Evolutionary conservation across 2,797 vertebrate genomes (phyloP).

Genomic region (Selene dorsalis): DNA sequence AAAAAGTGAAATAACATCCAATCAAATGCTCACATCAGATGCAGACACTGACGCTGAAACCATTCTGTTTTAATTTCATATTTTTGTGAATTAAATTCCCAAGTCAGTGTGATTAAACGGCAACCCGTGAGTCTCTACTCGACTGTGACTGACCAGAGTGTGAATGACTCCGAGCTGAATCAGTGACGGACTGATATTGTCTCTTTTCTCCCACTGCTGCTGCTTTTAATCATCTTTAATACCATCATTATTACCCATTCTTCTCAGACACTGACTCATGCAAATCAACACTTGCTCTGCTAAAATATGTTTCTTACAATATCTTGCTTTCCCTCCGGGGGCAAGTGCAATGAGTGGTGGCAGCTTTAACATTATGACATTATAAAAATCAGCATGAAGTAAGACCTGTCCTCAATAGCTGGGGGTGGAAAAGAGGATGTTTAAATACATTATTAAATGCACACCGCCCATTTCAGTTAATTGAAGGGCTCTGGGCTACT

Average conservation of each 20-base stretch:
- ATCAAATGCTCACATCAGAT: no score
- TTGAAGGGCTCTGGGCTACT: conserved; percentile 44
- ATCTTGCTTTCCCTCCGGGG: conserved; percentile 23
- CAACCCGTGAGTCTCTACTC: background rate
- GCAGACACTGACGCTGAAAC: no score
- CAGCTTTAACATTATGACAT: conserved; percentile 47
- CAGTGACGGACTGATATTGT: background rate
- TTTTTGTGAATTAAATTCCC: no score
- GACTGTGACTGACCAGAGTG: background rate
- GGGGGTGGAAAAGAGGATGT: conserved; percentile 32
- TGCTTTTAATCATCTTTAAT: conserved; percentile 21
- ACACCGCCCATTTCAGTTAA: conserved; percentile 49
- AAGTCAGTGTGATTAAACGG: no score
- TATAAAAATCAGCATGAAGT: conserved; percentile 45
- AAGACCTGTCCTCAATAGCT: conserved; percentile 24
- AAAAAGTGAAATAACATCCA: background rate
- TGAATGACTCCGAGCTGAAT: conserved; percentile 4
- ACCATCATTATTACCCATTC: conserved; percentile 2
- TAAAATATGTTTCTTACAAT: background rate
- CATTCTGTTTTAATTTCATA: no score
- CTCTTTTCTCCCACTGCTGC: background rate
- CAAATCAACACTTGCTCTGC: conserved; percentile 27
- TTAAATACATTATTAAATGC: conserved; percentile 66
- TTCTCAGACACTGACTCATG: conserved; percentile 32
- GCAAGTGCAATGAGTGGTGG: conserved; percentile 29